A percentile compares a stretch with the other conserved stretches of the same genome.
Evolutionary conservation across 2,888 invertebrate species (phyloP).

Genomic region (Drosophila rubida): DNA sequence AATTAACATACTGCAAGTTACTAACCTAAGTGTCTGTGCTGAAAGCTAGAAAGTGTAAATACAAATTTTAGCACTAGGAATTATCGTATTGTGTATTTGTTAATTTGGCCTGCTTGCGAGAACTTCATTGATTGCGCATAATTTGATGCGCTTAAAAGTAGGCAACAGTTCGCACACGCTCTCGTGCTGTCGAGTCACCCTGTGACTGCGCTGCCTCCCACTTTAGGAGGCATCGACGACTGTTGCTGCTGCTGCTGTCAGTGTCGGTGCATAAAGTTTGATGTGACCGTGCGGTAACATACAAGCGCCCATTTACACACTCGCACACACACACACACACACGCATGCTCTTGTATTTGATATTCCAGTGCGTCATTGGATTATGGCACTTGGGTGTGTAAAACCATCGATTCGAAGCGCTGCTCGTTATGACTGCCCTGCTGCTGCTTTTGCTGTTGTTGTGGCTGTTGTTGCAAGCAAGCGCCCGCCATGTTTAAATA

Average conservation of each 20-base stretch:
- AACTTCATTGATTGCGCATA: neutral
- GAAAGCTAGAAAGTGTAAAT: neutral
- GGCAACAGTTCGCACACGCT: constrained; percentile 22
- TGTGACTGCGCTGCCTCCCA: constrained; percentile 17
- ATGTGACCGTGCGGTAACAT: constrained; percentile 84
- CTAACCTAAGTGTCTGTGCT: no score
- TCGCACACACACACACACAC: constrained; percentile 22
- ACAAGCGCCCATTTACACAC: constrained; percentile 68
- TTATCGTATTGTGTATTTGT: neutral
- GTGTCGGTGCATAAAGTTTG: constrained; percentile 82
- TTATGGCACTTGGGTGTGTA: constrained; percentile 85
- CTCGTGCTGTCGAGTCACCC: constrained; percentile 34
- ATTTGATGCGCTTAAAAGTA: constrained; percentile 37
- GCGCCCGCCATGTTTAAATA: constrained; percentile 74
- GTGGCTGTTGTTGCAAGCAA: constrained; percentile 48
- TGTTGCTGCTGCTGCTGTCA: constrained; percentile 36
- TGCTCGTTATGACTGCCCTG: constrained; percentile 56
- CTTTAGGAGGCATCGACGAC: constrained; percentile 21
- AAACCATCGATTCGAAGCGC: constrained; percentile 78
- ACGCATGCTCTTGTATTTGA: constrained; percentile 57
- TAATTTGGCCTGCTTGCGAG: no score
- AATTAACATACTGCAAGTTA: no score
- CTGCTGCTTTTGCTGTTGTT: constrained; percentile 23
- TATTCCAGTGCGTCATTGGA: constrained; percentile 84
- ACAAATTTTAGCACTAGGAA: neutral